These are phyloP conservation scores for Aphodius granarius DNA, from an alignment of 2,888 invertebrate genomes.

Conservation along the genomic window DNA sequence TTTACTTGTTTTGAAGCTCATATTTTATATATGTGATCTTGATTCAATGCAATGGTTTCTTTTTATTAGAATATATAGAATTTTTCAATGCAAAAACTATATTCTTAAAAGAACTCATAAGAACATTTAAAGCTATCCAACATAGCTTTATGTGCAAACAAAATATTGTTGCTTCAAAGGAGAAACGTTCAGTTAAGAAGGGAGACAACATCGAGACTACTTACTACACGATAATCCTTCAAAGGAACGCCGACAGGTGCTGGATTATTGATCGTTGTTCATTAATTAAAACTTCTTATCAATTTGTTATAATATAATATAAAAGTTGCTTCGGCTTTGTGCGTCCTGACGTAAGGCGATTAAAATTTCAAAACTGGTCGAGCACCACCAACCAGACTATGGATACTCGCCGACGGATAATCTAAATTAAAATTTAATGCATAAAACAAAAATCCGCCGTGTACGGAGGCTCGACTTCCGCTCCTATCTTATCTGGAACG, in stretches of 20 bases:
- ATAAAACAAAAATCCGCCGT: conserved; percentile 10
- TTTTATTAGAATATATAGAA: no score
- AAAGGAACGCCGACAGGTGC: not conserved
- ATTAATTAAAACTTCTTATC: conserved; percentile 27
- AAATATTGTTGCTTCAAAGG: no score
- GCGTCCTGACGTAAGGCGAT: conserved; percentile 23
- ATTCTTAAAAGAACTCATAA: no score
- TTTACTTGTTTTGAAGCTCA: no score
- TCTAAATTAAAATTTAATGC: conserved; percentile 26
- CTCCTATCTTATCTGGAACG: conserved; percentile 1
- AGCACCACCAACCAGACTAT: conserved; percentile 8
- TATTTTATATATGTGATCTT: no score
- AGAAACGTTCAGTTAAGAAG: not conserved
- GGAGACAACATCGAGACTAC: not conserved
- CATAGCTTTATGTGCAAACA: no score
- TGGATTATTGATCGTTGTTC: conserved; percentile 9
- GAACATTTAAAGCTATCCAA: no score
- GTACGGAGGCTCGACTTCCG: not conserved
- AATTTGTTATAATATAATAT: conserved; percentile 20
- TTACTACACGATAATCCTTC: not conserved
- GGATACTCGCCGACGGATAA: conserved; percentile 21
- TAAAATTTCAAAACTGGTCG: conserved; percentile 24
- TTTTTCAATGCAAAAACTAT: no score
- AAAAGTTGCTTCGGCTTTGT: conserved; percentile 13
- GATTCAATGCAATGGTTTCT: no score